Conservation (phyloP, 1,140 invertebrate genomes). For the Aphis craccivora region DNA sequence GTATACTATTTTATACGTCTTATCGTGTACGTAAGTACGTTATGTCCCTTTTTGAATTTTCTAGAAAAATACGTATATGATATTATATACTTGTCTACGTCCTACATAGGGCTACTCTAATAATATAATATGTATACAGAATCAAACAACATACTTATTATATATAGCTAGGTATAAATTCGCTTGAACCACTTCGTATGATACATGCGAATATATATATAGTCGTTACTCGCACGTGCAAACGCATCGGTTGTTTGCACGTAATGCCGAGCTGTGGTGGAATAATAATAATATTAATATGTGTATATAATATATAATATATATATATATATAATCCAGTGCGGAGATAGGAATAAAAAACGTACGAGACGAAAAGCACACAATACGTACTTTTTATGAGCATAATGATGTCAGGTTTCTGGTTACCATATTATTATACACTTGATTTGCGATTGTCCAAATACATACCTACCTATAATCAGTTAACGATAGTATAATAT, state of each 20-base stretch:
- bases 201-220: neutral
- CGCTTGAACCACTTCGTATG: neutral
- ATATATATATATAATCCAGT: neutral
- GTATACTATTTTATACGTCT: neutral
- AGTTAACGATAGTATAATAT: neutral
- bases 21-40: neutral
- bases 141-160: neutral
- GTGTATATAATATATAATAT: neutral
- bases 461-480: neutral
- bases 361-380: neutral
- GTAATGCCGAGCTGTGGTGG: neutral
- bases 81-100: neutral
- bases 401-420: neutral
- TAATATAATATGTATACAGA: neutral
- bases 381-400: neutral
- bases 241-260: neutral
- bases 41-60: neutral
- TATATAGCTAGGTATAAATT: constrained; percentile 2
- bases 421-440: neutral
- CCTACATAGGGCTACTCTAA: neutral
- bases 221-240: neutral
- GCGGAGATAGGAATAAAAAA: neutral
- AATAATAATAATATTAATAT: neutral
- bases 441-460: neutral
- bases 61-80: neutral